phyloP scores from a whole-genome alignment of 2,888 invertebrate species.

The Mythimna loreyi region DNA sequence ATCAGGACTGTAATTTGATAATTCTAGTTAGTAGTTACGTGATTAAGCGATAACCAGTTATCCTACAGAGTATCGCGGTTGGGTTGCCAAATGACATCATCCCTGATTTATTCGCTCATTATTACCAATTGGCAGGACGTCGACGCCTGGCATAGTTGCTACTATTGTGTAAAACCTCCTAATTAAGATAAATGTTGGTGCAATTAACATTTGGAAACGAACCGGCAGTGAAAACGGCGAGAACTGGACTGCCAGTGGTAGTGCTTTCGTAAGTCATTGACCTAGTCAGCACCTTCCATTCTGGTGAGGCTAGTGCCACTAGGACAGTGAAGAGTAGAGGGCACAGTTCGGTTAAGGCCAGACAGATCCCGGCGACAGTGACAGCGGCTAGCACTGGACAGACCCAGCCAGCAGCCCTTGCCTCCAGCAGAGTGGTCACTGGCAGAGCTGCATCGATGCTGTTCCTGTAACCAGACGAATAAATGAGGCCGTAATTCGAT shows the following conservation, averaged over 20 bases:
- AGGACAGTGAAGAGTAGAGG: conserved; percentile 90
- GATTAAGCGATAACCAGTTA: conserved; percentile 60
- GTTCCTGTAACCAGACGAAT: conserved; percentile 78
- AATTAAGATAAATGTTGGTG: conserved; percentile 18
- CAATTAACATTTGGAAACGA: conserved; percentile 50
- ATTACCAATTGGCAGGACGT: conserved; percentile 54
- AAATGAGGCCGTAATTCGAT: conserved; percentile 41
- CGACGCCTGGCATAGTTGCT: conserved; percentile 21
- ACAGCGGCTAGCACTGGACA: conserved; percentile 91
- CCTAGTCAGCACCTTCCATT: conserved; percentile 92
- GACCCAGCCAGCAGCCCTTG: conserved; percentile 91
- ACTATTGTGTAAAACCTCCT: conserved; percentile 11
- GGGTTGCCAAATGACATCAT: conserved; percentile 60
- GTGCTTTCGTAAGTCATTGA: conserved; percentile 91
- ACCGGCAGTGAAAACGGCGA: conserved; percentile 92
- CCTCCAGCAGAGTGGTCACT: conserved; percentile 91
- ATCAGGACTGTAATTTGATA: conserved; percentile 58
- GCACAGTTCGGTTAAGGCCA: conserved; percentile 92
- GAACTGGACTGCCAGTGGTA: conserved; percentile 91
- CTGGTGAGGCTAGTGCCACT: conserved; percentile 90
- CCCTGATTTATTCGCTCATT: conserved; percentile 56
- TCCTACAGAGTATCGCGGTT: conserved; percentile 43
- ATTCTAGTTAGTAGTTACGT: conserved; percentile 58
- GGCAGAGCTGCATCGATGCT: conserved; percentile 91
- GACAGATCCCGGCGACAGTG: conserved; percentile 90